phyloP scores from a whole-genome alignment of 2,888 invertebrate species.

The Tetragonisca angustula region DNA sequence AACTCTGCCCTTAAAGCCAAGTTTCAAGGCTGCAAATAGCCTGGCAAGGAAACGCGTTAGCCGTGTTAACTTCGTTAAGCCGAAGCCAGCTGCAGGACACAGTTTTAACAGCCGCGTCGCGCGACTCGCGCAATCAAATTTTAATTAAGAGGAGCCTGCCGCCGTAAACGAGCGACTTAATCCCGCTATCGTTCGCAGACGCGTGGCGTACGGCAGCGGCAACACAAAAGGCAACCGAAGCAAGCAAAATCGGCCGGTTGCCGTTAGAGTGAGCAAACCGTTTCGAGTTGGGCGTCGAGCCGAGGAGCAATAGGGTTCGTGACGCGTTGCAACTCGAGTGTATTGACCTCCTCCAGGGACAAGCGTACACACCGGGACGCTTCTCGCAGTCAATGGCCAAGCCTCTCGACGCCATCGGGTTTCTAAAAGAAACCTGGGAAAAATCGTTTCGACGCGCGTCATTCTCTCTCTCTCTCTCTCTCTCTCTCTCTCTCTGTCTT shows the following conservation, averaged over 20 bases:
- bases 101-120: background rate
- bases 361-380: constrained; percentile 44
- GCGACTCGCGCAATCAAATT: background rate
- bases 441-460: background rate
- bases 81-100: background rate
- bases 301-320: constrained; percentile 57
- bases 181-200: constrained; percentile 1
- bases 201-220: background rate
- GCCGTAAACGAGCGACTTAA: background rate
- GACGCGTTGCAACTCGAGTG: constrained; percentile 66
- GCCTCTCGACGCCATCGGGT: constrained; percentile 22
- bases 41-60: too few relatives aligned
- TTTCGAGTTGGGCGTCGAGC: constrained; percentile 36
- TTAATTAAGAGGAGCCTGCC: background rate
- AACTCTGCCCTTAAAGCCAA: too few relatives aligned
- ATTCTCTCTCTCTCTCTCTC: background rate
- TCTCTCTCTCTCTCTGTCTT: background rate
- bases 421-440: background rate
- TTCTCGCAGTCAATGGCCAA: constrained; percentile 62
- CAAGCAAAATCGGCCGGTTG: constrained; percentile 15
- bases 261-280: background rate
- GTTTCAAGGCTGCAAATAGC: too few relatives aligned
- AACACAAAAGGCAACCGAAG: background rate
- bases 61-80: too few relatives aligned
- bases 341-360: constrained; percentile 72